phyloP scores from a whole-genome alignment of 2,113 vertebrate genomes.

The Corydoras maculifer region DNA sequence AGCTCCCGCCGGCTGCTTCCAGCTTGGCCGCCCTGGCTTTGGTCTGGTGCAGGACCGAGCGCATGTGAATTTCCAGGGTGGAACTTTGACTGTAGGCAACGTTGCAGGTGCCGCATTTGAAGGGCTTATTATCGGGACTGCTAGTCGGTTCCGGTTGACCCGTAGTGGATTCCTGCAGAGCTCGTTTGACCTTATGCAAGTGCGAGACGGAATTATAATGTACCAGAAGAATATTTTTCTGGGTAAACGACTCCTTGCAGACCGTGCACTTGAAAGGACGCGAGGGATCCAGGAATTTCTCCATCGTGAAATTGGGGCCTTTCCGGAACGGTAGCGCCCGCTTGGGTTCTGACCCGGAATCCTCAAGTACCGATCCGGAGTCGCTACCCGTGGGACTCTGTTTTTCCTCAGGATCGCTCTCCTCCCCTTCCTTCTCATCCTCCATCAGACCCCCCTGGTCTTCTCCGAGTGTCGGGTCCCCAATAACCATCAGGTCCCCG shows the following conservation, averaged over 20 bases:
- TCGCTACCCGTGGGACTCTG: constrained; percentile 94
- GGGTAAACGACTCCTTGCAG: constrained; percentile 98
- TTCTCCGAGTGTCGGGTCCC: constrained; percentile 81
- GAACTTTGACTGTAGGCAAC: constrained; percentile 99
- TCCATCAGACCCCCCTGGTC: constrained; percentile 88
- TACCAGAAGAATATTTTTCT: constrained; percentile 96
- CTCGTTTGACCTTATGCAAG: constrained; percentile 94
- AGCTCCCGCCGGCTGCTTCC: constrained; percentile 81
- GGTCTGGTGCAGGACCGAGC: constrained; percentile 95
- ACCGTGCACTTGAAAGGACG: constrained; percentile 98
- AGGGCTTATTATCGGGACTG: constrained; percentile 97
- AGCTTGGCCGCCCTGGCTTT: constrained; percentile 96
- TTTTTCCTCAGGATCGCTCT: constrained; percentile 93
- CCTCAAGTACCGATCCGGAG: constrained; percentile 87
- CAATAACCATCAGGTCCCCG: constrained; percentile 88
- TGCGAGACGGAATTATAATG: constrained; percentile 99
- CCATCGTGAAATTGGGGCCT: constrained; percentile 97
- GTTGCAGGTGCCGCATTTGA: constrained; percentile 96
- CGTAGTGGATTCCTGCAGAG: constrained; percentile 92
- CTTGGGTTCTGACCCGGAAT: constrained; percentile 93
- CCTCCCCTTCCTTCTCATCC: constrained; percentile 92
- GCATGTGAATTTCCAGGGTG: constrained; percentile 97
- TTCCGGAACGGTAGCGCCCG: constrained; percentile 94
- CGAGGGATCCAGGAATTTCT: constrained; percentile 96
- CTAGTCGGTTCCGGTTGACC: constrained; percentile 92